Base-by-base conservation (phyloP, 2,888 invertebrate species). In the Eilema sororculum region DNA sequence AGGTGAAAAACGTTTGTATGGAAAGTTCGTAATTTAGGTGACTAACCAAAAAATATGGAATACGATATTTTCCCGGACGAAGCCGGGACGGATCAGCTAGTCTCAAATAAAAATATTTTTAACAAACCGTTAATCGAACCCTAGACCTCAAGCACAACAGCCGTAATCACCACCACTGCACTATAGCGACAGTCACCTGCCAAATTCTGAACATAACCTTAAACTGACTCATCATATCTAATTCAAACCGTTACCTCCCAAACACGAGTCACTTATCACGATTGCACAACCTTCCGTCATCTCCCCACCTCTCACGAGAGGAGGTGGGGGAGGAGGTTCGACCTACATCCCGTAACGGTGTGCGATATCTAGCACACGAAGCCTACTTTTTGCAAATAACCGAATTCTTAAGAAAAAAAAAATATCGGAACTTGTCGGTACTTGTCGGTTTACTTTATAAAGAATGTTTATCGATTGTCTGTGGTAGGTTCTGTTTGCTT, bases 261-360 rank as follows among this genome's bases (percentile, higher is more conserved):
- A 81, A 81, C 82, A 80, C 80, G 78, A 78, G 78, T 82, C 84
- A 83, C 71, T 76, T 78, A 77, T 84, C 76, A 80, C 82, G 82
- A 86, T 87, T 87, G 87, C 87, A 87, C 87, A 87, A 87, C 79
- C 68, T 80, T 78, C 59, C 76, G 77, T 80, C 80, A 78, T 75
- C 72, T 68, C 76, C 25, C 25, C 56, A 22, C 46, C 52, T 20
- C 66, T 12, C 58, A 57, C 41, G 46, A 63, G 58, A 37, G 25
- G 10, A 13, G 56, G 56, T 6, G 25, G 62, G 57, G 57, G n/a
- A 63, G 25, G 52, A 57, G 70, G 64, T 68, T 5, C 61, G 76
- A 68, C 78, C 81, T 73, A 82, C 81, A 73, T 82, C 67, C 73
- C 60, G 64, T 81, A 81, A 82, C 83, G 83, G 83, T 76, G 83